A percentile compares a stretch with the other conserved stretches of the same genome.
Conservation (phyloP, 2,113 vertebrate genomes). For the Lepidothrix coronata region DNA sequence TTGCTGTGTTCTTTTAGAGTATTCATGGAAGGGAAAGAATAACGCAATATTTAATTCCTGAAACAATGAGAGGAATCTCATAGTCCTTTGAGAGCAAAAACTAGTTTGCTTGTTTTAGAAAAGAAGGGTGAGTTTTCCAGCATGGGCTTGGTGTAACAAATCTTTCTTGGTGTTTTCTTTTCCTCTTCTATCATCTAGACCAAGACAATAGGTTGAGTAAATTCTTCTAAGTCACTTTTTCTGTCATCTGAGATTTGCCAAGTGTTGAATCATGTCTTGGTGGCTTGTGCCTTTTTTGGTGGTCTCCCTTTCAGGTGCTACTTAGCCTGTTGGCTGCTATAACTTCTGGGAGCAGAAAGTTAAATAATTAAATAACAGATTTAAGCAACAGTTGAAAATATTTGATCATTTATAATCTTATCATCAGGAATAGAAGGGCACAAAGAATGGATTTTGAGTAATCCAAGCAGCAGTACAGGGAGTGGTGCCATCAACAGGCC, state of each 20-base stretch:
- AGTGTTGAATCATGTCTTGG: not conserved
- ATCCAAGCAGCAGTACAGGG: not conserved
- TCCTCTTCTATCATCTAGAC: not conserved
- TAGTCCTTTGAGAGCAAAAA: not conserved
- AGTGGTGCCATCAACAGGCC: not conserved
- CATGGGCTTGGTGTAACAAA: not conserved
- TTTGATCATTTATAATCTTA: not conserved
- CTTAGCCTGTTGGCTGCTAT: not conserved
- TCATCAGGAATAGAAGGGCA: not conserved
- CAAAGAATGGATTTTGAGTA: not conserved
- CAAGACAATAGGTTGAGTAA: not conserved
- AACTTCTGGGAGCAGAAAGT: not conserved
- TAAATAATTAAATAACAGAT: not conserved
- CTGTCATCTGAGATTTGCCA: not conserved
- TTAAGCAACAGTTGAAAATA: not conserved
- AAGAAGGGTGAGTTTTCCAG: not conserved
- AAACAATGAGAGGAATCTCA: constrained; percentile 4
- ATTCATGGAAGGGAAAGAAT: not conserved
- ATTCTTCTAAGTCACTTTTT: not conserved
- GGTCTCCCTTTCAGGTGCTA: not conserved
- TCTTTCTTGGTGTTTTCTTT: not conserved
- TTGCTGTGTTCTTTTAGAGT: not conserved
- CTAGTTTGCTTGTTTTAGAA: not conserved
- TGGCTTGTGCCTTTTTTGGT: not conserved
- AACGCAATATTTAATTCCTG: not conserved